Base-by-base conservation (phyloP, 2,888 invertebrate genomes). In the Coleophora deauratella region DNA sequence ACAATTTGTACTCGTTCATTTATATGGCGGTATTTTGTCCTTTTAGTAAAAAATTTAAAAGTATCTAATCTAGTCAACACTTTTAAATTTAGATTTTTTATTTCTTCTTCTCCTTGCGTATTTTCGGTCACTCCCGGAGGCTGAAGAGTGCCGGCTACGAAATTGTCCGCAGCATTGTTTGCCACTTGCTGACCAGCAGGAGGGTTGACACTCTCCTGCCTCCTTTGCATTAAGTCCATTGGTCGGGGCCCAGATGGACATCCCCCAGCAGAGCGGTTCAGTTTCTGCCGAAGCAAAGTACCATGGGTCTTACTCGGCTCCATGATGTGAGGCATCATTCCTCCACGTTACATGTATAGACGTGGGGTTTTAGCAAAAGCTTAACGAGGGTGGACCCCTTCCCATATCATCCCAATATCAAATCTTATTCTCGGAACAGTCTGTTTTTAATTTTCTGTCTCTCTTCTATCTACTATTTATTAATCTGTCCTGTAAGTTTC, bases 151-250 rank as follows among this genome's bases (percentile, higher is more conserved):
- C 12, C 9, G 33, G 33, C 11, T 33, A 12, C 11, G 33, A 12
- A 2, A 9, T 33, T 12, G 2, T 3, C 33, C 3, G 11, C 33
- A 12, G 3, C 33, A 9, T 12, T 3, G 11, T 3, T n/a, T 33
- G 33, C 13, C 33, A 3, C 11, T 11, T 12, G 33, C 9, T 6
- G 33, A 33, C 33, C 33, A 33, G 12, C 33, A 33, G 6, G 47
- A 52, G 45, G 48, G 52, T 48, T 48, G 52, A 50, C 52, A 50
- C 49, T 47, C 48, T 52, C 50, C 48, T 28, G 15, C 42, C 45
- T 47, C 32, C 40, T 47, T 54, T n/a, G 46, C 48, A 47, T 8
- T 49, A 51, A 53, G 51, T 51, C 45, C 44, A 33, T 46, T 38
- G 49, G 44, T 53, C 45, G 51, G 43, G 32, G 51, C 51, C 44